Base-by-base conservation (phyloP, 2,888 invertebrate species). In the Carabus problematicus region DNA sequence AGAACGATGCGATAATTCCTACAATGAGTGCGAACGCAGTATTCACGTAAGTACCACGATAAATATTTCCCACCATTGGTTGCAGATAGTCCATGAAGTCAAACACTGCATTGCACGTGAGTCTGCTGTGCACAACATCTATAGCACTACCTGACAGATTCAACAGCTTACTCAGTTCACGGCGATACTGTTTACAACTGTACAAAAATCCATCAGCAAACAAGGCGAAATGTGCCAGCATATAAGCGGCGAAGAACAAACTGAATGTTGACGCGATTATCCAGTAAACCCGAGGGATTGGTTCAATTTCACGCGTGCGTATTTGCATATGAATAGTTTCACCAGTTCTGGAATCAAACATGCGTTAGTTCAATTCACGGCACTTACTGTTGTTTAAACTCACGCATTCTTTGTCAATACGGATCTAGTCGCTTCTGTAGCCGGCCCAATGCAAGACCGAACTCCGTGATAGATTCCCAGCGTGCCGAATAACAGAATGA, bases 31-130 rank as follows among this genome's bases (percentile, higher is more conserved):
- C 85, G 3, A 88, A 77, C 0, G 90, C 89, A 0, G 92, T 93
- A 77, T 93, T 91, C 47, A 93, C 92, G 72, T 86, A 85, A 8
- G 88, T 88, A 42, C 89, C 85, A 19, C 89, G 84, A 73, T 87
- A 86, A 72, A 88, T 87, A 60, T 86, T 88, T 0, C 87, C 84
- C 12, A 81, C 79, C 74, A 90, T 89, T 61, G 90, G 88, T 71
- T 91, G 90, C 70, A 93, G 82, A 75, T 91, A 94, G 78, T 94
- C 94, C 91, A 94, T 91, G 78, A 91, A 93, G 81, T 94, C 94
- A 74, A 88, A 89, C 60, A 93, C 86, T 0, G 91, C 88, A 70
- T 89, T 88, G 77, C 94, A 94, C 0, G 87, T 83, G 1, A 94
- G 81, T 9, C 93, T 87, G 70, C 85, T 84, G 75, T 88, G 86